Base-by-base conservation (phyloP, 2,113 vertebrate species). In the Phalacrocorax brasilianus region DNA sequence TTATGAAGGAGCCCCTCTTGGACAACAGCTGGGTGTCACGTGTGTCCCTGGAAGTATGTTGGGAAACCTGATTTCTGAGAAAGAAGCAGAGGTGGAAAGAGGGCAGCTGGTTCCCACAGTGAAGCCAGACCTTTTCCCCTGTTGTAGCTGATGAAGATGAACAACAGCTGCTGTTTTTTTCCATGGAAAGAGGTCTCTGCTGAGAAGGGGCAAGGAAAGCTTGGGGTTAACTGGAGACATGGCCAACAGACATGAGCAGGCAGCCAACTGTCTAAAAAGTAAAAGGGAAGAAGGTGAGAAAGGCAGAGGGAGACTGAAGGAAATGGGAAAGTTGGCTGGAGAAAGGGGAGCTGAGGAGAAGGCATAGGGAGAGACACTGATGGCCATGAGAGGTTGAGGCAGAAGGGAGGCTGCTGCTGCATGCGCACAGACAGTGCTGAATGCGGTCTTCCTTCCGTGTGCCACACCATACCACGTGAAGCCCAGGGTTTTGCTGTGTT, bases 61-160 rank as follows among this genome's bases (percentile, higher is more conserved):
- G 71, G 44, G 56, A 96, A 88, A 93, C 88, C 82, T 92, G 83
- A 79, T 68, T 92, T 94, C 86, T 80, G 89, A 93, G 85, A 63
- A 91, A 30, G 66, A 83, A 94, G 49, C 53, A 86, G 79, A 83
- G 55, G 72, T 91, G 58, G 89, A 94, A 91, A n/a, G 72, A 79
- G 91, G 75, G 86, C 83, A 94, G 35, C 53, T 73, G 26, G 49
- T 92, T 96, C 86, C 72, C 95, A 94, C 79, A 73, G 49, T 33
- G 58, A 52, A 95, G 62, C 27, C 49, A 76, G 93, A 80, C 27
- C 47, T 83, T 85, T 92, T 73, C 1, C 8, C 53, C 79, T 86
- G n/a, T 50, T 83, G 49, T 35, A 78, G 26, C 62, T 65, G 45
- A 88, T 8, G 55, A 63, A 85, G 83, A 89, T 44, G 75, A 95